Evolutionary conservation across 2,888 invertebrate genomes (phyloP).

Genomic region (Lasioglossum vierecki): DNA sequence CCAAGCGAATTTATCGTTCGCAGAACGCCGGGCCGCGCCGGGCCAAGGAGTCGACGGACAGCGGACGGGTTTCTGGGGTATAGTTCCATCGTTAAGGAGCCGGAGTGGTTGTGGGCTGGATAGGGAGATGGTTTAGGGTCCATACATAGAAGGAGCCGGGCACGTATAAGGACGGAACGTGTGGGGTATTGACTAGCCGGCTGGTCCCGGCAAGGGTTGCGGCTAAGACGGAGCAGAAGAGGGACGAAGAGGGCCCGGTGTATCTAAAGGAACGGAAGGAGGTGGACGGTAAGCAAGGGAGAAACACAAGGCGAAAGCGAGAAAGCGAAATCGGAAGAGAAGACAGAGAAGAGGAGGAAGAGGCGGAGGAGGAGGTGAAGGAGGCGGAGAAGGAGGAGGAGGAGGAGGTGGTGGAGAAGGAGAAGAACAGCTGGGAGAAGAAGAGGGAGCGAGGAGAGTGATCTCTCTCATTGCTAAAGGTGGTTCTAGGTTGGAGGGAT

Average conservation of each 20-base stretch:
- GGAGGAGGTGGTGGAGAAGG: background rate
- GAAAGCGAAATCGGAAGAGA: constrained; percentile 59
- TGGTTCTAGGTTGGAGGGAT: constrained; percentile 74
- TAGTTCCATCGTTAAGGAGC: constrained; percentile 78
- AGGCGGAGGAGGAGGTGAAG: constrained; percentile 19
- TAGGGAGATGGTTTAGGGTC: constrained; percentile 77
- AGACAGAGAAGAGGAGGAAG: constrained; percentile 2
- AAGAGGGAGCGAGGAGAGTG: constrained; percentile 47
- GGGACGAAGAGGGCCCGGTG: constrained; percentile 44
- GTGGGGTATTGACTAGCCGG: constrained; percentile 83
- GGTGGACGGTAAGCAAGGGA: constrained; percentile 74
- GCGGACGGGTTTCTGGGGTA: constrained; percentile 60
- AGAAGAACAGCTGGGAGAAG: constrained; percentile 1
- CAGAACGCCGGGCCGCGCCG: constrained; percentile 36
- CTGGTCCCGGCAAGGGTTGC: constrained; percentile 82
- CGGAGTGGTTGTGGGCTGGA: constrained; percentile 71
- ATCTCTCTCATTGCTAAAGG: constrained; percentile 77
- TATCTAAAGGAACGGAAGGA: constrained; percentile 63
- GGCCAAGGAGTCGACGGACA: constrained; percentile 43
- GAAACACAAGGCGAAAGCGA: constrained; percentile 69
- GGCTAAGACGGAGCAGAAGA: constrained; percentile 80
- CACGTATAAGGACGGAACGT: constrained; percentile 78
- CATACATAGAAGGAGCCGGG: constrained; percentile 75
- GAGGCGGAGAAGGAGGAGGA: constrained; percentile 24
- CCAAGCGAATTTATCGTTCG: constrained; percentile 80